Evolutionary conservation across 2,888 invertebrate genomes (phyloP).

Genomic region (Mesodorylaimus sp.): DNA sequence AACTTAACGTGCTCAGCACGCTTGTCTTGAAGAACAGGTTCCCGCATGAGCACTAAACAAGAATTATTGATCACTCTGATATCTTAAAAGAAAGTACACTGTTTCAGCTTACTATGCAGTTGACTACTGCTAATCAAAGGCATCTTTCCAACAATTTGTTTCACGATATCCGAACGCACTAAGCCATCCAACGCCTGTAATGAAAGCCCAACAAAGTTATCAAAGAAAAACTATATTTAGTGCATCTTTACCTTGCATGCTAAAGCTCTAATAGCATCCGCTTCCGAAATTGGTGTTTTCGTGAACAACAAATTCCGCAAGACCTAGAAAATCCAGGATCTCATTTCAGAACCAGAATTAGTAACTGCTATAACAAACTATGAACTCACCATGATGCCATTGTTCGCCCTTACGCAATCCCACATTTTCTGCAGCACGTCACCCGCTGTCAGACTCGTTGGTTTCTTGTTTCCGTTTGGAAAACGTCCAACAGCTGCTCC

Average conservation of each 20-base stretch:
- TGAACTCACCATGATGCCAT: slow-evolving; percentile 68
- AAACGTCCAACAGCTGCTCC: not conserved
- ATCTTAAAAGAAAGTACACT: not conserved
- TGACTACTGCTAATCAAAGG: slow-evolving; percentile 81
- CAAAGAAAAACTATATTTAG: slow-evolving; percentile 7
- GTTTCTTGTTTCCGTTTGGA: slow-evolving; percentile 19
- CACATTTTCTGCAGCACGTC: slow-evolving; percentile 77
- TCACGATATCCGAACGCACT: slow-evolving; percentile 68
- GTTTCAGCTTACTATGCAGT: slow-evolving; percentile 49
- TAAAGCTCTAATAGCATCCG: slow-evolving; percentile 75
- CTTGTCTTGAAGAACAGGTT: slow-evolving; percentile 89
- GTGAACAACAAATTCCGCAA: slow-evolving; percentile 67
- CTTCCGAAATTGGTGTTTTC: slow-evolving; percentile 86
- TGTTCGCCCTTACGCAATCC: slow-evolving; percentile 78
- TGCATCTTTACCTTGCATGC: slow-evolving; percentile 46
- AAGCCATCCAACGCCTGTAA: slow-evolving; percentile 61
- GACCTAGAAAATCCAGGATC: slow-evolving; percentile 41
- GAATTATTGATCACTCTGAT: too few species aligned
- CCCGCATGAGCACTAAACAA: slow-evolving; percentile 62
- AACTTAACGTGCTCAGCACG: slow-evolving; percentile 83
- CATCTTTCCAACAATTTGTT: slow-evolving; percentile 83
- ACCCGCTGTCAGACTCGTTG: slow-evolving; percentile 38
- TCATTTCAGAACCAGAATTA: not conserved
- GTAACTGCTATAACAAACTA: slow-evolving; percentile 1
- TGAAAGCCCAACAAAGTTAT: slow-evolving; percentile 1